A percentile compares a stretch with the other conserved stretches of the same genome.
These are phyloP conservation scores for Aspidiotus rigidus DNA, from an alignment of 2,888 invertebrate genomes.

Conservation along the genomic window DNA sequence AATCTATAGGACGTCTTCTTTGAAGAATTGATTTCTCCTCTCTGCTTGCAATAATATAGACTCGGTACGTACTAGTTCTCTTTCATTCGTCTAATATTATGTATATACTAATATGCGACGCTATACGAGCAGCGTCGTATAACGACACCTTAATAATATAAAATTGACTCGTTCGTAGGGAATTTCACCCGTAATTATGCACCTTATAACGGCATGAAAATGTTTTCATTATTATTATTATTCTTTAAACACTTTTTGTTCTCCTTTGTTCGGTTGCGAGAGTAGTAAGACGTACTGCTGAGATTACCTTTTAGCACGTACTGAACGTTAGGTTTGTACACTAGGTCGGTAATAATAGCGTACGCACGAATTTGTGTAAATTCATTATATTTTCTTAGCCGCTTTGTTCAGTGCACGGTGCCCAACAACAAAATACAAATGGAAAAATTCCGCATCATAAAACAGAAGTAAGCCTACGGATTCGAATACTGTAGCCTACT, in stretches of 20 bases:
- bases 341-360: too few relatives aligned
- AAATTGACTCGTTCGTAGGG: slow-evolving; percentile 21
- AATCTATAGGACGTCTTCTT: slow-evolving; percentile 31
- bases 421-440: too few relatives aligned
- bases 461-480: too few relatives aligned
- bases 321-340: too few relatives aligned
- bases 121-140: neutral
- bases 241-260: slow-evolving; percentile 2
- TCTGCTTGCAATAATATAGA: neutral
- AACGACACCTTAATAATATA: slow-evolving; percentile 18
- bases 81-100: neutral
- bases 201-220: slow-evolving; percentile 27
- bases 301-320: neutral
- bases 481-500: too few relatives aligned
- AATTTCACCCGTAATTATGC: slow-evolving; percentile 30
- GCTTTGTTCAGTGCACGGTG: too few relatives aligned
- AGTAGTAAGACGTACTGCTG: neutral
- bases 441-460: too few relatives aligned
- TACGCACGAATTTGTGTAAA: too few relatives aligned
- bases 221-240: slow-evolving; percentile 4
- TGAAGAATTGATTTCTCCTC: slow-evolving; percentile 21
- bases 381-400: too few relatives aligned
- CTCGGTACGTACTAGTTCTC: neutral
- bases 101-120: neutral
- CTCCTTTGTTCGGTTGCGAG: neutral